Conservation (phyloP, 1,140 invertebrate species). For the Scaptomyza pallida region DNA sequence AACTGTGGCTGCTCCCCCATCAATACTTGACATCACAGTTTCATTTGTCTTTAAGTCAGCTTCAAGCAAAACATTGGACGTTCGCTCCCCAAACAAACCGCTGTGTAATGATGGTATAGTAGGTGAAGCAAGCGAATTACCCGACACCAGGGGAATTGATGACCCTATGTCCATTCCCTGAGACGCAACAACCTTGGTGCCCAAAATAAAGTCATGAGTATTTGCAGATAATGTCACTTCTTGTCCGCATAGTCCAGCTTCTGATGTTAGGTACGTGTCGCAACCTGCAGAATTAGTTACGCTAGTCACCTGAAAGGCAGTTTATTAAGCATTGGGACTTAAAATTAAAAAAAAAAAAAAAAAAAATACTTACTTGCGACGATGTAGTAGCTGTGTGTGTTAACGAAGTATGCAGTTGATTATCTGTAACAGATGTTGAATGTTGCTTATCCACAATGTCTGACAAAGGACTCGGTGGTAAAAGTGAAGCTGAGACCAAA, state of each 20-base stretch:
- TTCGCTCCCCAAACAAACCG: conserved; percentile 34
- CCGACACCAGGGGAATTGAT: conserved; percentile 28
- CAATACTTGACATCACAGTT: conserved; percentile 7
- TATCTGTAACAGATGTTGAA: conserved; percentile 32
- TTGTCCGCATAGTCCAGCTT: conserved; percentile 12
- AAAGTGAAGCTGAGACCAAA: conserved; percentile 8
- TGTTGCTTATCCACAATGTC: conserved; percentile 24
- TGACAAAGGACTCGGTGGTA: not conserved
- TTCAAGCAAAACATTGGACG: conserved; percentile 34
- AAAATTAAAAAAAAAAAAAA: no score
- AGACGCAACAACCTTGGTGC: conserved; percentile 43
- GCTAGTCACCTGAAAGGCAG: conserved; percentile 28
- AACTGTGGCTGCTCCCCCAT: conserved; percentile 9
- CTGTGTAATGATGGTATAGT: conserved; percentile 28
- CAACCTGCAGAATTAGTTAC: conserved; percentile 38
- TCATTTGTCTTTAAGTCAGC: conserved; percentile 43
- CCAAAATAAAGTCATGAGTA: conserved; percentile 44
- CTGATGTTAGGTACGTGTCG: conserved; percentile 36
- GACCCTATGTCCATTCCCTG: conserved; percentile 28
- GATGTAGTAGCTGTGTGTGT: conserved; percentile 2
- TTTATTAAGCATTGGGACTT: not conserved
- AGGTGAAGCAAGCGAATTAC: conserved; percentile 22
- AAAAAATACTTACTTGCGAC: conserved; percentile 48
- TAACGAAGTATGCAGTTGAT: conserved; percentile 24
- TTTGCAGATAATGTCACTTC: conserved; percentile 3